These are phyloP conservation scores for human (Homo sapiens) DNA, from an alignment of 2,113 vertebrate species.

Conservation along the genomic window GRCh38 chrX:21679501-21680000, in stretches of 20 bases:
- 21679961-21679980: conserved; percentile 12
- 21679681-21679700: neutral
- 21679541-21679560: neutral
- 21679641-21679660: neutral
- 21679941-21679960: neutral
- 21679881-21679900: neutral
- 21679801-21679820: conserved; percentile 30
- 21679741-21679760: neutral
- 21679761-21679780: conserved; percentile 15
- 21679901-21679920: neutral
- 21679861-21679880: conserved; percentile 25
- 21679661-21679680: neutral
- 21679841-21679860: neutral
- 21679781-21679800: conserved; percentile 20
- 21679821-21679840: conserved; percentile 13
- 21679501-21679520: neutral
- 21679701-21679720: neutral
- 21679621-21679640: conserved; percentile 15
- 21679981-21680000: conserved; percentile 16
- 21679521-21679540: neutral
- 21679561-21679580: neutral
- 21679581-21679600: neutral
- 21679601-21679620: neutral
- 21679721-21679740: neutral
- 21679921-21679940: neutral